phyloP scores from a whole-genome alignment of 1,140 invertebrate genomes.

The Galleria mellonella region DNA sequence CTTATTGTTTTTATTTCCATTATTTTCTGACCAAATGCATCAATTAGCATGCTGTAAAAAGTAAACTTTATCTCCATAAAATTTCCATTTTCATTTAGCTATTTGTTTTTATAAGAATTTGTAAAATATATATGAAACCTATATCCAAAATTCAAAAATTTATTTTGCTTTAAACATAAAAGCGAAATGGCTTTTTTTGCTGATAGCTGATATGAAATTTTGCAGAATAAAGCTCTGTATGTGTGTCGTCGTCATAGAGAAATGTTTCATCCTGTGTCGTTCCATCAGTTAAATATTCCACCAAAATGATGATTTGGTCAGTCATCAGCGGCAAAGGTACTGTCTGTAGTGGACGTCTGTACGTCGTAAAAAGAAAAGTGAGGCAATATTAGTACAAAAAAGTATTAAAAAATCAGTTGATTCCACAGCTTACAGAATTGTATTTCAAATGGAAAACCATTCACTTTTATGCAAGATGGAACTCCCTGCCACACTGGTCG shows the following conservation, averaged over 20 bases:
- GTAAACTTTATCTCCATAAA: no score
- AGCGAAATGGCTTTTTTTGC: no score
- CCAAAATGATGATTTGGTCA: slow-evolving; percentile 13
- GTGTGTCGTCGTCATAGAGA: slow-evolving; percentile 10
- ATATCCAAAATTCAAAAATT: no score
- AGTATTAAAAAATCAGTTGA: slow-evolving; percentile 13
- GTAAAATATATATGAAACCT: no score
- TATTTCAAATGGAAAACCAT: slow-evolving; percentile 3
- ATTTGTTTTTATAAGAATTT: no score
- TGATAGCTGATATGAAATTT: no score
- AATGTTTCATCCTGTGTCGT: slow-evolving; percentile 12
- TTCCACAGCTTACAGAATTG: slow-evolving; percentile 1
- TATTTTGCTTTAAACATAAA: no score
- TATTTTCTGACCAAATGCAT: no score
- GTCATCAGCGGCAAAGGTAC: slow-evolving; percentile 11
- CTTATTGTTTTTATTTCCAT: no score
- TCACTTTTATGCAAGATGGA: slow-evolving; percentile 9
- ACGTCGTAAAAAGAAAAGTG: slow-evolving; percentile 14
- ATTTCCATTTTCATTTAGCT: no score
- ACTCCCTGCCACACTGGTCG: slow-evolving; percentile 8
- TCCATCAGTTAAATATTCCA: slow-evolving; percentile 13
- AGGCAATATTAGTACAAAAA: slow-evolving; percentile 15
- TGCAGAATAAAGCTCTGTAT: slow-evolving; percentile 6
- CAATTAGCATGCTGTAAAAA: no score
- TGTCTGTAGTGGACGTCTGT: slow-evolving; percentile 14